Base-by-base conservation (phyloP, 2,888 invertebrate genomes). In the Sphaeridia pumilis region DNA sequence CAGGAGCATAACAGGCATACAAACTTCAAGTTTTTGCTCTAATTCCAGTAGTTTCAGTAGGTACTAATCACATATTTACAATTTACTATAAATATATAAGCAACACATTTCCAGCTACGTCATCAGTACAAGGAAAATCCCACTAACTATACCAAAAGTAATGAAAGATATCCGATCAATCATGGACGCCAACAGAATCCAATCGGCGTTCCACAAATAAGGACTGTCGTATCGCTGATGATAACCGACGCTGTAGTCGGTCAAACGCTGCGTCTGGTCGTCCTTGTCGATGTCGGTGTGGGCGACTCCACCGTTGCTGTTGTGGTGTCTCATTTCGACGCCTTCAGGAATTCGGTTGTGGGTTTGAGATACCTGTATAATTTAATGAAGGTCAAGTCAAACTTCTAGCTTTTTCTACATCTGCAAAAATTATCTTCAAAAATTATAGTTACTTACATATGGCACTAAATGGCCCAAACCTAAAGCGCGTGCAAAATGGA, bases 121-220 rank as follows among this genome's bases (percentile, higher is more conserved):
- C 63, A 21, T 38, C 12, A 63, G 50, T 17, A 58, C 60, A 27
- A 60, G 35, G 31, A 78, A 70, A 49, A 77, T 69, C 12, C 72
- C 66, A 64, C 78, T 79, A 25, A 76, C 66, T 27, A 79, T 63
- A 44, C 74, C 73, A 49, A 60, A 63, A 14, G 61, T 46, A 24
- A 62, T 60, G 31, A 63, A 59, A n/a, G 62, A 57, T 17, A 65
- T 41, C 22, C 65, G 51, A 47, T 65, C 65, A 27, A 65, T 58
- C 60, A 62, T 62, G 20, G 62, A 54, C 10, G 63, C 63, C 17
- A 65, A 46, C 0, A 65, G 56, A 31, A 61, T 56, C 65, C 65
- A 65, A 22, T 65, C 65, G 4, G 61, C 64, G 35, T 63, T 63
- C 4, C 49, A 53, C 58, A 58, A 51, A 28, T 58, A 58, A 2